Percentiles rank a stretch among this genome's conserved stretches.
These are phyloP conservation scores for Onychomys leucogaster DNA, from an alignment of 2,797 vertebrate genomes.

Conservation along the genomic window DNA sequence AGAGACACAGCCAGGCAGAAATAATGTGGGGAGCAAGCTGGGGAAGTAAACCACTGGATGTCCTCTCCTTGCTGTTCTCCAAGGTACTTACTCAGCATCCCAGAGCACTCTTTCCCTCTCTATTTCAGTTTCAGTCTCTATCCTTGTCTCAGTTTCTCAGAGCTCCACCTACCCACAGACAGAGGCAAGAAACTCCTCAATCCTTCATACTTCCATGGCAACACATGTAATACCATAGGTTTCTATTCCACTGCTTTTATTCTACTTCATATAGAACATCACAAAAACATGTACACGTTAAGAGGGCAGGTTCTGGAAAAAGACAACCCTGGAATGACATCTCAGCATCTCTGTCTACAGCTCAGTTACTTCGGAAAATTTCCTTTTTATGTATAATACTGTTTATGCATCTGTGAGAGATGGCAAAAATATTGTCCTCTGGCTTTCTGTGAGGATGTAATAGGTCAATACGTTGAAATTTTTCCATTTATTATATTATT, in stretches of 20 bases:
- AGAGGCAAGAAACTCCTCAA: background rate
- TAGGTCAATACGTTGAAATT: background rate
- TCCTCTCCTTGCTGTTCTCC: background rate
- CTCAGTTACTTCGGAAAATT: background rate
- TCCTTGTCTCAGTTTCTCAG: too few species aligned
- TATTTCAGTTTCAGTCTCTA: background rate
- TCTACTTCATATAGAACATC: background rate
- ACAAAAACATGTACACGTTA: background rate
- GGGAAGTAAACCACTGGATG: background rate
- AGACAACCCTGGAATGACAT: background rate
- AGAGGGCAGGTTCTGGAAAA: background rate
- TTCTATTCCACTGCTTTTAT: background rate
- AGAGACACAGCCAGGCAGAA: background rate
- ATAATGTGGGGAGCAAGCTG: background rate
- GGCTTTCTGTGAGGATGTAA: background rate
- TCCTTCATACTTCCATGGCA: background rate
- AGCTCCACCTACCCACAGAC: background rate
- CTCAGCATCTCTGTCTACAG: background rate
- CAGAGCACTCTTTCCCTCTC: background rate
- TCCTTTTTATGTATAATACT: background rate
- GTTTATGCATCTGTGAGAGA: conserved; percentile 3
- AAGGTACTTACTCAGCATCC: background rate
- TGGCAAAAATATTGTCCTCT: background rate
- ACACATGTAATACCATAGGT: background rate
- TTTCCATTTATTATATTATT: background rate